Evolutionary conservation across 2,888 invertebrate species (phyloP), one percentile per base, ranked within the genome.

Genomic region (Labia minor): DNA sequence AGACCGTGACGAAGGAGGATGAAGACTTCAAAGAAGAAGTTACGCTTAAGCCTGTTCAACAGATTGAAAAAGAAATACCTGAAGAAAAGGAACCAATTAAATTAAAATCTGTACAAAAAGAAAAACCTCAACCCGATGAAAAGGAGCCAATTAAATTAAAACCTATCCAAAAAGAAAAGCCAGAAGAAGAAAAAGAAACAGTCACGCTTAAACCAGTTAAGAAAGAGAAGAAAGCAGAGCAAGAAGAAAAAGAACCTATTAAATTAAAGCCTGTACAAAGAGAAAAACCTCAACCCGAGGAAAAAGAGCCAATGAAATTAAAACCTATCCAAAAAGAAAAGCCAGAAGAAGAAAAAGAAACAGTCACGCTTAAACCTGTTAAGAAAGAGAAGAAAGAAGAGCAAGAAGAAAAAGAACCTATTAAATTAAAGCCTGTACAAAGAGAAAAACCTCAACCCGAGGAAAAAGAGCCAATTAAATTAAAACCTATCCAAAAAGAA

Each of bases 101-200:
- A 74, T 11, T 73, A 74, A 11, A 74, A 75, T 74, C 68, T 69
- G 18, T 73, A 73, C 1, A 73, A 71, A 19, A 73, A 73, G 65
- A 74, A 74, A 37, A 66, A n/a, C 66, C 69, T 61, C 64, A 66
- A 26, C 70, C 69, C 65, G 67, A 68, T 10, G 66, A 63, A 61
- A 37, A 65, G 33, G 65, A 61, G 10, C 63, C 62, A 10, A 62
- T 49, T 19, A 63, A 66, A n/a, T 21, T 61, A 11, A 21, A 49
- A 14, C 49, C 49, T 14, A 3, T 49, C 3, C 2, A 19, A 18
- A 68, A 66, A 4, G 65, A 73, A 8, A 73, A 26, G 26, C 26
- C 26, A 6, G 26, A 26, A 8, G 26, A 63, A 49, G 68, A 70
- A 61, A 37, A 65, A 3, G 68, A 68, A 18, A 49, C 62, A 66